These are phyloP conservation scores for Lasioglossum morio DNA, from an alignment of 2,888 invertebrate species.

Conservation along the genomic window DNA sequence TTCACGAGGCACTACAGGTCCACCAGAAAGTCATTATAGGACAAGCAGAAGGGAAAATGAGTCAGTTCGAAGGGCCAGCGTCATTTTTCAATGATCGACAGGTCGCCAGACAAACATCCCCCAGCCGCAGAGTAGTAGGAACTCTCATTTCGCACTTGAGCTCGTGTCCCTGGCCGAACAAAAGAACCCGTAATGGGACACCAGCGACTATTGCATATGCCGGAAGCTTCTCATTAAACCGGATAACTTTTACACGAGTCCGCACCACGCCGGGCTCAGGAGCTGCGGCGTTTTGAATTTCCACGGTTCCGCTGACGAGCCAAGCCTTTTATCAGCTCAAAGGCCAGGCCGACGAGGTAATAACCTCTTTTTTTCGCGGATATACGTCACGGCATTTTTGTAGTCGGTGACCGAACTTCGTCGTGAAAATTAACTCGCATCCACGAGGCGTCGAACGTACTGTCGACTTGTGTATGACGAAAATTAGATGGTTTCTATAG, in stretches of 20 bases:
- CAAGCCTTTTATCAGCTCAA: conserved; percentile 12
- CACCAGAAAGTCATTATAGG: background rate
- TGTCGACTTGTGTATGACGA: no score
- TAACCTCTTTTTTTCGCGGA: background rate
- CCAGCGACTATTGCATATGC: conserved; percentile 53
- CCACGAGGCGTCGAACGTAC: background rate
- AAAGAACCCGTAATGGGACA: conserved; percentile 57
- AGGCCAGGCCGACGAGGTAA: background rate
- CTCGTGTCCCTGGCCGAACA: conserved; percentile 26
- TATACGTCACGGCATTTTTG: background rate
- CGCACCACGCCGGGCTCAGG: background rate
- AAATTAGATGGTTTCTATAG: background rate
- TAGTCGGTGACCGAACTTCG: background rate
- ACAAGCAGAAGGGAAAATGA: background rate
- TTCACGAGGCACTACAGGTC: background rate
- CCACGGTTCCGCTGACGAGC: conserved; percentile 9
- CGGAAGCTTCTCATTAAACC: conserved; percentile 50
- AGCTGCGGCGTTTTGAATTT: conserved; percentile 24
- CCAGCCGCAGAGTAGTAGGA: background rate
- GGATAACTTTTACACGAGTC: conserved; percentile 45
- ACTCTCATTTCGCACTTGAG: conserved; percentile 35
- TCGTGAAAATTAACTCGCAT: background rate
- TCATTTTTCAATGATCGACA: conserved; percentile 10
- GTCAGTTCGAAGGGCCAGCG: background rate
- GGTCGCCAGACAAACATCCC: conserved; percentile 25